Percentiles rank a stretch among this genome's conserved stretches.
phyloP scores from a whole-genome alignment of 1,140 invertebrate genomes.

The Metaphire vulgaris region DNA sequence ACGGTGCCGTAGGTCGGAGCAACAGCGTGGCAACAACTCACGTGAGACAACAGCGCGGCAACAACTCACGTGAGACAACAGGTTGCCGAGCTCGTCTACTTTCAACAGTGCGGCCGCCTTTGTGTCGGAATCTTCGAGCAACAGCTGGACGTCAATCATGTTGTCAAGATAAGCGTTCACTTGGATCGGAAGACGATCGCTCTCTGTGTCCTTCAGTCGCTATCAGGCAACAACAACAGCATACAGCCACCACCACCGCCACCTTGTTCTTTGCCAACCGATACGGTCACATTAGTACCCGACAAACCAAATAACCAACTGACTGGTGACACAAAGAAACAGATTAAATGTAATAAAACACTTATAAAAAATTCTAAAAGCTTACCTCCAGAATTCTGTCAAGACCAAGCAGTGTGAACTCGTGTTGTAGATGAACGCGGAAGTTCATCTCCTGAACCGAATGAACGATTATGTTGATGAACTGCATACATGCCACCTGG shows the following conservation, averaged over 20 bases:
- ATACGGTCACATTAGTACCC: no score
- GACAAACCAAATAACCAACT: no score
- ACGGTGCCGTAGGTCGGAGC: no score
- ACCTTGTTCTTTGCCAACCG: no score
- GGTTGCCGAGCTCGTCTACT: conserved; percentile 83
- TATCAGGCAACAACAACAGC: no score
- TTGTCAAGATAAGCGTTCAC: conserved; percentile 97
- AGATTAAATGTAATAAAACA: no score
- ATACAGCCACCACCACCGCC: no score
- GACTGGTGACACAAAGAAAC: no score
- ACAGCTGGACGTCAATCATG: conserved; percentile 90
- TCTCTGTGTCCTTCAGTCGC: conserved; percentile 83
- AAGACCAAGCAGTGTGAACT: conserved; percentile 89
- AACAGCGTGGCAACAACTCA: no score
- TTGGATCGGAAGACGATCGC: conserved; percentile 86
- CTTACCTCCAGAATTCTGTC: conserved; percentile 91
- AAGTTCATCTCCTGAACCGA: conserved; percentile 99
- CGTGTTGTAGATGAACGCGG: conserved; percentile 93
- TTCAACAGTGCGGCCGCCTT: conserved; percentile 89
- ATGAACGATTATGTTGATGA: conserved; percentile 98
- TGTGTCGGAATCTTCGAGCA: conserved; percentile 97
- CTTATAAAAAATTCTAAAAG: no score
- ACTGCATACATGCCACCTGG: conserved; percentile 97
- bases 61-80: conserved; percentile 69
- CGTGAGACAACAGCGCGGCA: no score